A percentile compares a stretch with the other conserved stretches of the same genome.
phyloP scores from a whole-genome alignment of 2,797 vertebrate species.

The Phalloptychus januarius region DNA sequence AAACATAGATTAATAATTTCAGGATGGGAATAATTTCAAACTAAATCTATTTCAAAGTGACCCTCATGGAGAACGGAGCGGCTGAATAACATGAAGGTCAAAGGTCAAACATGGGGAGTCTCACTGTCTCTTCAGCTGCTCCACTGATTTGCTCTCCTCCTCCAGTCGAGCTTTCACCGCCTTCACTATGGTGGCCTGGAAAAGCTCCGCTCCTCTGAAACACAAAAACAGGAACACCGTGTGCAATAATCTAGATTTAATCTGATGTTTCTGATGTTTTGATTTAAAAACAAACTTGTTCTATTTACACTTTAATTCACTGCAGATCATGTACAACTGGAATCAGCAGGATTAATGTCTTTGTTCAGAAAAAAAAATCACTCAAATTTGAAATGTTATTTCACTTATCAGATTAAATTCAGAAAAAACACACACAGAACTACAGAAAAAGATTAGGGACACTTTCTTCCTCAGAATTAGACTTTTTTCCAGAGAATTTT shows the following conservation, averaged over 20 bases:
- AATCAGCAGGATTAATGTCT: not conserved
- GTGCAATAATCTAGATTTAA: not conserved
- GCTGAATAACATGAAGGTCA: not conserved
- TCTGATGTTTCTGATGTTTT: not conserved
- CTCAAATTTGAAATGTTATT: too few species aligned
- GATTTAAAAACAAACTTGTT: not conserved
- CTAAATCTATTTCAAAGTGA: not conserved
- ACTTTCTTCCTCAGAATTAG: too few species aligned
- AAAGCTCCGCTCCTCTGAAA: conserved; percentile 95
- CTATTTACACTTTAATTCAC: not conserved
- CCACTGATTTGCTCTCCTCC: conserved; percentile 98
- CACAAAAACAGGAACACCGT: conserved; percentile 11
- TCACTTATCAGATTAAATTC: not conserved
- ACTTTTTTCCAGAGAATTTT: too few species aligned
- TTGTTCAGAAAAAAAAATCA: not conserved
- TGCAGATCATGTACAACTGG: not conserved
- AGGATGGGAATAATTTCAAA: not conserved
- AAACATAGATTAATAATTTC: not conserved
- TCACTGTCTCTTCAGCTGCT: conserved; percentile 99
- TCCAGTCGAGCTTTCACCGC: conserved; percentile 95
- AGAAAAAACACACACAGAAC: not conserved
- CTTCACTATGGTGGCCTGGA: conserved; percentile 98
- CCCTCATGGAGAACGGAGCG: not conserved
- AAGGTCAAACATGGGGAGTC: conserved; percentile 53
- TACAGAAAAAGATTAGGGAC: too few species aligned